Conservation (phyloP, 2,797 vertebrate species). For the Galagoides demidoff region DNA sequence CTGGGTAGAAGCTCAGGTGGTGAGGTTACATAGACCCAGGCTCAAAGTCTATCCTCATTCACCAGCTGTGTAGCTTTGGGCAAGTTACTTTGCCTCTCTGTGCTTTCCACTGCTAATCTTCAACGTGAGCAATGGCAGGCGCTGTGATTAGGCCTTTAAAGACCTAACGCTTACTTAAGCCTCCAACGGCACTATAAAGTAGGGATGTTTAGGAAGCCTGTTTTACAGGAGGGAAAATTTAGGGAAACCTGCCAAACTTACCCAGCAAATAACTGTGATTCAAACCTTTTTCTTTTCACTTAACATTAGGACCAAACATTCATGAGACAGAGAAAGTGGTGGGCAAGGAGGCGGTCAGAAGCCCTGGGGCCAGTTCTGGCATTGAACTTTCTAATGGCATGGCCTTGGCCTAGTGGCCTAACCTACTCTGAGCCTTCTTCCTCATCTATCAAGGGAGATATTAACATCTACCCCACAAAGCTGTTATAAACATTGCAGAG, state of each 20-base stretch:
- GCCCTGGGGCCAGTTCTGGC: background rate
- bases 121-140: background rate
- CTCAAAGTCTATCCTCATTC: background rate
- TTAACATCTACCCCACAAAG: rapidly evolving
- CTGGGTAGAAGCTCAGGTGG: background rate
- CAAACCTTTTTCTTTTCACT: background rate
- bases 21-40: background rate
- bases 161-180: background rate
- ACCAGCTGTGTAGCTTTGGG: conserved; percentile 1
- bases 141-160: background rate
- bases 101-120: background rate
- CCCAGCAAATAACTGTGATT: background rate
- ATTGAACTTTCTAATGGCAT: background rate
- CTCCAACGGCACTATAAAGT: background rate
- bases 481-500: background rate
- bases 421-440: background rate
- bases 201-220: background rate
- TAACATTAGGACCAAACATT: background rate
- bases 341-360: background rate
- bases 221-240: background rate
- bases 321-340: background rate
- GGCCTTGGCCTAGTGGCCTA: background rate
- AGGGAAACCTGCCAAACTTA: background rate
- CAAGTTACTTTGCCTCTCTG: conserved; percentile 4
- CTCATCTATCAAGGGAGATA: background rate